These are phyloP conservation scores for Andricus curvator DNA, from an alignment of 2,888 invertebrate species.

Conservation along the genomic window DNA sequence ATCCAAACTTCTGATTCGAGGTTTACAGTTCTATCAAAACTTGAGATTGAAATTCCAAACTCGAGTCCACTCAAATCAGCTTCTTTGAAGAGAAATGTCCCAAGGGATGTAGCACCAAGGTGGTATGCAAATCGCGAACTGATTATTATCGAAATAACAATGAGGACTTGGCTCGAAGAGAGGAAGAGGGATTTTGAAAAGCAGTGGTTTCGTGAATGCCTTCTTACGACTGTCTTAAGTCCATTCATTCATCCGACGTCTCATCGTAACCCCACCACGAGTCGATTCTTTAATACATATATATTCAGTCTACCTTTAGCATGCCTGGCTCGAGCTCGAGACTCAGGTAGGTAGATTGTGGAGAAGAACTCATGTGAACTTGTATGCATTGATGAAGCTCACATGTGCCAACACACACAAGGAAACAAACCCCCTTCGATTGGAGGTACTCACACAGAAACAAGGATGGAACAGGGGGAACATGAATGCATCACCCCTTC, in stretches of 20 bases:
- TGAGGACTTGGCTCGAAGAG: conserved; percentile 1
- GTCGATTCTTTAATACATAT: conserved; percentile 31
- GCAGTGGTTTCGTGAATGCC: conserved; percentile 70
- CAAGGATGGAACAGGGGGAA: conserved; percentile 1
- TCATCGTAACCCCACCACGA: conserved; percentile 57
- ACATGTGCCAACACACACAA: conserved; percentile 3
- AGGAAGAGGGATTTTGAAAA: conserved; percentile 52
- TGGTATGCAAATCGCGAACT: conserved; percentile 35
- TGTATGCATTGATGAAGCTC: conserved; percentile 16
- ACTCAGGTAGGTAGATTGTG: conserved; percentile 19
- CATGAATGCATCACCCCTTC: conserved; percentile 19
- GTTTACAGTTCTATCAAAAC: neutral
- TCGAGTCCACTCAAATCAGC: neutral
- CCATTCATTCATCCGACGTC: conserved; percentile 74
- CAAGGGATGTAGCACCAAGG: conserved; percentile 23
- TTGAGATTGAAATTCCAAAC: neutral
- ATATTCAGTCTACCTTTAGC: conserved; percentile 9
- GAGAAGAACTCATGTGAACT: neutral
- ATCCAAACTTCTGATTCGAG: neutral
- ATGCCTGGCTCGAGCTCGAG: conserved; percentile 18
- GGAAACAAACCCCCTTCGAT: conserved; percentile 11
- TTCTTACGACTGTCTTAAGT: conserved; percentile 72
- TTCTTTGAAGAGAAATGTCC: neutral
- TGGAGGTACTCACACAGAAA: conserved; percentile 24
- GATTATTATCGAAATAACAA: conserved; percentile 31